Evolutionary conservation across 2,113 vertebrate species (phyloP), one percentile per base, ranked within the genome.

Genomic region (Mesitornis unicolor): DNA sequence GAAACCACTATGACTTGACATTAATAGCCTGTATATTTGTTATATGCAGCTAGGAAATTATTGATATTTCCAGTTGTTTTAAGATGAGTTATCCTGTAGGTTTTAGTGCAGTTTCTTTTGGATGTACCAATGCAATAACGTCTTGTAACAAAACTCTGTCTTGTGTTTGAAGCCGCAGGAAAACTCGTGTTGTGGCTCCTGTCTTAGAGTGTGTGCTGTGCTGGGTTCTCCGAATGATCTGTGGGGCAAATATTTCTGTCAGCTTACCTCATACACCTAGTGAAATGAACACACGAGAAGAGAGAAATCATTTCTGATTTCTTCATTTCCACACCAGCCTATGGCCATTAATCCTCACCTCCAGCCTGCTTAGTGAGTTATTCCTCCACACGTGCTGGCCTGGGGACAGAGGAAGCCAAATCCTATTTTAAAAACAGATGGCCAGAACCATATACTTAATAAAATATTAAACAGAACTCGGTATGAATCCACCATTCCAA

Each of bases 131-230:
- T 40, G 36, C 7, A 91, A 42, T n/a, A 47, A 28, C 4, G 2
- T 45, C 60, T 65, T 70, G 54, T 50, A 81, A 56, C 5, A 45
- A 40, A 84, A 81, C 35, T 43, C 50, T 54, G 16, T 28, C 89
- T 87, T 93, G 90, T 92, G 88, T 87, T 79, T 95, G 94, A 96
- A 97, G 81, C 65, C 73, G 48, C 75, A 26, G 84, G n/a, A 94
- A 96, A 79, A 71, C 78, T 95, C 43, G 60, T 60, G 24, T 57
- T 87, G 26, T 14, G 51, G 75, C 95, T 96, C 68, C 90, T 89
- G 71, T 96, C 94, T 92, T 93, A 53, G 65, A 82, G 84, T 90
- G 42, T 45, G 64, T 92, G 73, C 71, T 29, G 84, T 92, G 71
- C 50, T 76, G 59, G 87, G 59, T 84, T 95, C 91, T 65, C 69